phyloP scores from a whole-genome alignment of 2,113 vertebrate genomes.

The Calyptommatus sinebrachiatus region DNA sequence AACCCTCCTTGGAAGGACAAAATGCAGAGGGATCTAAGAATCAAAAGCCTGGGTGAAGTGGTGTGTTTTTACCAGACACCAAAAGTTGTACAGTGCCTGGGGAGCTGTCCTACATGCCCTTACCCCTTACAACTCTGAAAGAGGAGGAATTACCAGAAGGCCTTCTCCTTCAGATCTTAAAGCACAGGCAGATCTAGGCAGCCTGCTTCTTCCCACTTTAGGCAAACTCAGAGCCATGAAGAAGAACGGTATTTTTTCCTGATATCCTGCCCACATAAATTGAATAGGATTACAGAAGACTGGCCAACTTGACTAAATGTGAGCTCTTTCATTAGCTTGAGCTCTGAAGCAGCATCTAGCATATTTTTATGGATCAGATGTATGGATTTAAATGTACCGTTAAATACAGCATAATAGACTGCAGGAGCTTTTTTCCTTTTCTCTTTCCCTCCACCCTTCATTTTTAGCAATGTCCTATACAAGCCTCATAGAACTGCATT shows the following conservation, averaged over 20 bases:
- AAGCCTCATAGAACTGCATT: slow-evolving; percentile 67
- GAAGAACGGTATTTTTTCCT: neutral
- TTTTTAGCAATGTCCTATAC: slow-evolving; percentile 55
- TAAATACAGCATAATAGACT: slow-evolving; percentile 72
- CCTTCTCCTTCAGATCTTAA: too few relatives aligned
- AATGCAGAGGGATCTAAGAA: too few relatives aligned
- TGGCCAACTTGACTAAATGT: neutral
- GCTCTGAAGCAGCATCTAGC: slow-evolving; percentile 58
- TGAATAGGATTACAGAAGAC: neutral
- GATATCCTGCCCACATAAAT: neutral
- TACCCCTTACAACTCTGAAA: too few relatives aligned
- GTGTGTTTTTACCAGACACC: too few relatives aligned
- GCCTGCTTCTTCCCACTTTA: too few relatives aligned
- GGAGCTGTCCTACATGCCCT: too few relatives aligned
- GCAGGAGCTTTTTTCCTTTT: slow-evolving; percentile 70
- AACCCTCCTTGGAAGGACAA: too few relatives aligned
- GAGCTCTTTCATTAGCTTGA: neutral
- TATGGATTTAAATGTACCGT: slow-evolving; percentile 63
- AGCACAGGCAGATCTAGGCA: too few relatives aligned
- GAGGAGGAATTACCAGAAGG: too few relatives aligned
- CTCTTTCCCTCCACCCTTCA: slow-evolving; percentile 41
- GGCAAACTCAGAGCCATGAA: neutral
- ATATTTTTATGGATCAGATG: slow-evolving; percentile 64
- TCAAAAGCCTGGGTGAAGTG: too few relatives aligned
- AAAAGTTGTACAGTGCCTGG: too few relatives aligned